Percentiles rank a stretch among this genome's conserved stretches.
Conservation (phyloP, 2,113 vertebrate genomes). For the Enhydra lutris region DNA sequence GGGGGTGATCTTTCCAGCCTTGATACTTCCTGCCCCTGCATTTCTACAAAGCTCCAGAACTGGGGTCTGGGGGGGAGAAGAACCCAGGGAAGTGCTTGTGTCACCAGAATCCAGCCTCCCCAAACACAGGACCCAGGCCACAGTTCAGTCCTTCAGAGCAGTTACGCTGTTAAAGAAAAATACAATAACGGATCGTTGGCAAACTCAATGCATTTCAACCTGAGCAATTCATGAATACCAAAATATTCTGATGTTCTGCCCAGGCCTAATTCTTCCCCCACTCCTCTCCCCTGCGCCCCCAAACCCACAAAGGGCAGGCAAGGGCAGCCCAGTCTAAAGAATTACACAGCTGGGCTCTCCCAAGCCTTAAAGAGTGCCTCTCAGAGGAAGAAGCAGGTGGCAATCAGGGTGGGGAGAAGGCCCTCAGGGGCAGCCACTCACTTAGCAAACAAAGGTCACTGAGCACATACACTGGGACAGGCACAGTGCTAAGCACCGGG, state of each 20-base stretch:
- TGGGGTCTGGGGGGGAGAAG: background rate
- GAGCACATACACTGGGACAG: background rate
- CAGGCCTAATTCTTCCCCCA: background rate
- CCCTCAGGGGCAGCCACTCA: background rate
- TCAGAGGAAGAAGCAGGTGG: background rate
- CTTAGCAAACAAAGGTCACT: background rate
- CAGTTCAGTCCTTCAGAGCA: conserved; percentile 13
- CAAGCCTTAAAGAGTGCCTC: background rate
- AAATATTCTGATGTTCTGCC: background rate
- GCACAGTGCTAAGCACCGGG: background rate
- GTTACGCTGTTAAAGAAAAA: conserved; percentile 28
- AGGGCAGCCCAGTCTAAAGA: background rate
- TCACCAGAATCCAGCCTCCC: conserved; percentile 11
- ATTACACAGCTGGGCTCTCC: background rate
- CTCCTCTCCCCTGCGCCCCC: background rate
- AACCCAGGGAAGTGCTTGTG: background rate
- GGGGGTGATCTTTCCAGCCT: background rate
- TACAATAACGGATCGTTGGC: background rate
- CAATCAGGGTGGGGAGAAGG: background rate
- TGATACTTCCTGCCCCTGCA: background rate
- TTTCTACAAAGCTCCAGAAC: background rate
- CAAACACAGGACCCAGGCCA: background rate
- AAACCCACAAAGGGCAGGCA: background rate
- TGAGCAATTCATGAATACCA: background rate
- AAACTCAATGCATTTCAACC: conserved; percentile 3